Evolutionary conservation across 2,888 invertebrate genomes (phyloP), one percentile per base, ranked within the genome.

Genomic region (Bibio marci): DNA sequence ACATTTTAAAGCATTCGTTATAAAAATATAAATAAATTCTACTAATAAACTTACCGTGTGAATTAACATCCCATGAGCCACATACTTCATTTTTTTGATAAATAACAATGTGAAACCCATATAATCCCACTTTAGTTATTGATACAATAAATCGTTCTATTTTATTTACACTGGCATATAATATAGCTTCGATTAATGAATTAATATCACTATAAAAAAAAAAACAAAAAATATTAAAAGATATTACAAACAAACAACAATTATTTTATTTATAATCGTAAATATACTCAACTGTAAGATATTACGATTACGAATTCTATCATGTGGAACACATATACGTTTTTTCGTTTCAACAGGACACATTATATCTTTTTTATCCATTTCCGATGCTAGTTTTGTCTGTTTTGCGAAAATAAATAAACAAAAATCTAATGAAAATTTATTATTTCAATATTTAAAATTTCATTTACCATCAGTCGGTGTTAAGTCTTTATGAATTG

Each of bases 51-150:
- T 72, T 72, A 92, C 92, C 88, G 54, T 94, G 92, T 44, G 77
- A 75, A 57, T 86, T 87, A 39, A 87, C 76, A 62, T 94, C 94
- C 94, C 94, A 95, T 41, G 80, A 95, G n/a, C 95, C 95, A 53
- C 87, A 86, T 12, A 92, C 86, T 66, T 94, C 94, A 49, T n/a
- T 82, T 82, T 53, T 80, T 82, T 13, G 85, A 87, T 49, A 94
- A 67, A 61, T 94, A 92, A 53, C 88, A 86, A 58, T 94, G 94
- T 49, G 92, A 81, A 59, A 94, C 92, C 54, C 91, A 79, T 43
- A 67, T 42, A 83, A 75, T 2, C 90, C 81, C 52, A 88, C 88
- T 17, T 88, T 83, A 41, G 82, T 79, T 43, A 92, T 71, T 15
- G 86, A 81, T 6, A 94, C 76, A 39, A 85, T 64, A 59, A 94